phyloP scores from a whole-genome alignment of 2,113 vertebrate species.

The Gavialis gangeticus region DNA sequence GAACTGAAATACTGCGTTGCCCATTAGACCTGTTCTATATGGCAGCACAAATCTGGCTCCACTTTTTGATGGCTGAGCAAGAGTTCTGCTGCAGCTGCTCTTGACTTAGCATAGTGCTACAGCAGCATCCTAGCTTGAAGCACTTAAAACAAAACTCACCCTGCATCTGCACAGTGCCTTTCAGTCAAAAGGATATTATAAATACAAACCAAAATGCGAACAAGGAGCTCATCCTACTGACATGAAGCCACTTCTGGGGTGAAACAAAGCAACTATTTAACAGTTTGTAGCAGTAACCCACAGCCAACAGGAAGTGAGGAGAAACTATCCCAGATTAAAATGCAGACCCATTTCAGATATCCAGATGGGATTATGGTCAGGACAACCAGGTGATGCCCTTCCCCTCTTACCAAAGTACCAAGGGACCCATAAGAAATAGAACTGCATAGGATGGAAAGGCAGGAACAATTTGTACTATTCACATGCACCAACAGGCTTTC shows the following conservation, averaged over 20 bases:
- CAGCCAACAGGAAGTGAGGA: not conserved
- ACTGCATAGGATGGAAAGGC: not conserved
- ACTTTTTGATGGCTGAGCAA: not conserved
- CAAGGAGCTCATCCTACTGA: not conserved
- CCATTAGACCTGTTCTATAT: not conserved
- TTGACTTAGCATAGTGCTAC: not conserved
- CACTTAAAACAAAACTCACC: accelerated
- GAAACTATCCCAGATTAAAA: not conserved
- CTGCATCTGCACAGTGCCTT: not conserved
- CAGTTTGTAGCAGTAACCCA: not conserved
- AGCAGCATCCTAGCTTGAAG: not conserved
- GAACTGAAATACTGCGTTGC: not conserved
- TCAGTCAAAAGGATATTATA: not conserved
- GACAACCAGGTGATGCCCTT: not conserved
- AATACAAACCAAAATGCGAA: not conserved
- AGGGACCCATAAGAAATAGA: not conserved
- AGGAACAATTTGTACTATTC: not conserved
- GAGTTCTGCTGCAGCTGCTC: not conserved
- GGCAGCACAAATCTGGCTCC: not conserved
- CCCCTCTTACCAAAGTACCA: not conserved
- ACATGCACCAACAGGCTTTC: not conserved
- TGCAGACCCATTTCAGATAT: not conserved
- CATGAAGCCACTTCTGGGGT: not conserved
- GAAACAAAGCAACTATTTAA: not conserved
- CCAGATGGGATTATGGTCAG: not conserved